Base-by-base conservation (phyloP, 2,888 invertebrate genomes). In the Athalia rosae region DNA sequence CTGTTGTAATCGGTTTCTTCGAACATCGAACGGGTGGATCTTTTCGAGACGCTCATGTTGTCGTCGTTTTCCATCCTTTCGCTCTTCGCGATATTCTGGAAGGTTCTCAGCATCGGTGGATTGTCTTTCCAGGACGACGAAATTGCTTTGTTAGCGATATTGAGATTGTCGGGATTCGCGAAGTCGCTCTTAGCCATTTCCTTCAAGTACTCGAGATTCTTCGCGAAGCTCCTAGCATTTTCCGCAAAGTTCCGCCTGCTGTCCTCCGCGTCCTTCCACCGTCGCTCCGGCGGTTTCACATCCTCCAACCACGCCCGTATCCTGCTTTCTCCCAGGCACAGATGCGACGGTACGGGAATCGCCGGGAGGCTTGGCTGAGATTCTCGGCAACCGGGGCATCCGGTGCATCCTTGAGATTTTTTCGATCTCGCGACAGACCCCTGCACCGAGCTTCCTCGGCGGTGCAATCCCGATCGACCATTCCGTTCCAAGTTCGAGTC, bases 321-420 rank as follows among this genome's bases (percentile, higher is more conserved):
- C 6, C 89, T 86, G 79, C 85, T 89, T 78, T 90, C 89, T 4
- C 89, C 89, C 4, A 84, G 84, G 69, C 82, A 86, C 2, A 83
- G 76, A 8, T 83, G 83, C 0, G 85, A 76, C 4, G 83, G 77
- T n/a, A 79, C 62, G 0, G 85, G 80, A 4, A 86, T 76, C 69
- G 80, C 80, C 69, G 79, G 79, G 48, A 80, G 62, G 50, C 85
- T 82, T 80, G 77, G 48, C 1, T 79, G 45, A 13, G 63, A 67
- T 4, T 82, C 82, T 48, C 92, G 92, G 85, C 94, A 95, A 13
- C 94, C 94, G 4, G 94, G 94, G 85, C 95, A 95, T 5, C 95
- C 94, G 3, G 93, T 90, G 84, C 94, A 94, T 76, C 92, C 90
- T 47, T 89, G 89, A 41, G 91, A 89, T 82, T 91, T 92, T 80